phyloP scores from a whole-genome alignment of 2,888 invertebrate species.

The Dolichopus griseipennis region DNA sequence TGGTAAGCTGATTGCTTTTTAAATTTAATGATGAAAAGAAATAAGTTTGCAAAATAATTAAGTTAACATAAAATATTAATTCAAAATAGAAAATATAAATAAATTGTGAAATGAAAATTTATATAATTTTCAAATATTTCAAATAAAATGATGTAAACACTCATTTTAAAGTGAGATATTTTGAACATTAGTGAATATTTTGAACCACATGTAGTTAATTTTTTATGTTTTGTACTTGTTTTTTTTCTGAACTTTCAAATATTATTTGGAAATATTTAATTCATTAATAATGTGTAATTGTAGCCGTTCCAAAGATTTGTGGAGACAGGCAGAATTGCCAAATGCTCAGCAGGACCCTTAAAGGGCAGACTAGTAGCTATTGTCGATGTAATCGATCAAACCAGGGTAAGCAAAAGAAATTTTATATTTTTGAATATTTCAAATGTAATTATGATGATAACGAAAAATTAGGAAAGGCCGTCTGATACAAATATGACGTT shows the following conservation, averaged over 20 bases:
- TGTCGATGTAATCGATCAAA: constrained; percentile 96
- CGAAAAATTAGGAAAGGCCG: constrained; percentile 62
- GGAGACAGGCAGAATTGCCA: constrained; percentile 94
- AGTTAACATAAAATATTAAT: not conserved
- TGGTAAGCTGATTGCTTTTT: constrained; percentile 33
- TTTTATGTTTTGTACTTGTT: not conserved
- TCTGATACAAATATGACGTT: constrained; percentile 60
- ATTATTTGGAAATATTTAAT: too few relatives aligned
- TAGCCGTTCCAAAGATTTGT: constrained; percentile 89
- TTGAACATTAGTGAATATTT: not conserved
- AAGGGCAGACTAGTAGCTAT: constrained; percentile 89
- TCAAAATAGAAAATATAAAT: not conserved
- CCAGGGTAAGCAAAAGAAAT: constrained; percentile 53
- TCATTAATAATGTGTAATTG: constrained; percentile 18
- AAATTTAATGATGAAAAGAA: not conserved
- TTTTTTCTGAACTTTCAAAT: too few relatives aligned
- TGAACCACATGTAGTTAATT: constrained; percentile 6
- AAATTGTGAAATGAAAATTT: not conserved
- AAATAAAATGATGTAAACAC: too few relatives aligned
- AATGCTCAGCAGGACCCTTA: constrained; percentile 80
- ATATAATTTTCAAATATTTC: not conserved
- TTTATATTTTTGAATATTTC: not conserved
- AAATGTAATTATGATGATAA: constrained; percentile 42
- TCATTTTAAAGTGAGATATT: too few relatives aligned
- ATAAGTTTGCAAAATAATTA: not conserved